Base-by-base conservation (phyloP, 2,888 invertebrate genomes). In the Macrophya alboannulata region DNA sequence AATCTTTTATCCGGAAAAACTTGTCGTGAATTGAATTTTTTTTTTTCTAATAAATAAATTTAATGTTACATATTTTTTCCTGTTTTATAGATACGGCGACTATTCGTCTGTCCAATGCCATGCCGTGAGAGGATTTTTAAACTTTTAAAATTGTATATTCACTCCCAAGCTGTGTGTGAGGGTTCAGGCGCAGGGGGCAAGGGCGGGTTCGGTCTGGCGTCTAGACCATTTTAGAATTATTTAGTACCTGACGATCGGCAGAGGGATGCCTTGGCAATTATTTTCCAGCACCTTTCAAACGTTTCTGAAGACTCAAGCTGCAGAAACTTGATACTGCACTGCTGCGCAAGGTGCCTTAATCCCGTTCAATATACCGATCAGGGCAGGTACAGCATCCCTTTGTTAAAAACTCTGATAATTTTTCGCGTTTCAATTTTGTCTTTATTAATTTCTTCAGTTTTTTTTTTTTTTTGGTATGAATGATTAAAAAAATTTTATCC, bases 381-480 rank as follows among this genome's bases (percentile, higher is more conserved):
- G 40, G 37, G 17, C 72, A 72, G 72, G 43, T 72, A 43, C 72
- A 72, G 43, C 72, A 43, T 72, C 43, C 72, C 43, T 72, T 43
- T 72, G 37, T 72, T 72, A 43, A 37, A 37, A 43, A 72, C 17
- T n/a, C n/a, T 31, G 8, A 72, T 45, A 15, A 21, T 17, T 72
- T 72, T 72, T 68, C 15, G 12, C 17, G 37, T 21, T 68, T 68
- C 25, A 68, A 31, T 25, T 68, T 68, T 15, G 4, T 31, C 12
- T 31, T 31, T 31, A 15, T 68, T 4, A 68, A 68, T 65, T 65
- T 12, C 65, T 31, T 65, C 3, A 65, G 25, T 15, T 72, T 43
- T n/a, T n/a, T 17, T 37, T 72, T 43, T 25, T 4, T 65, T 12
- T 65, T 4, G 21, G 21, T 12, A n/a, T 12, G 1, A 72, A 72